These are phyloP conservation scores for Florisuga fusca DNA, from an alignment of 2,797 vertebrate genomes.

Conservation along the genomic window DNA sequence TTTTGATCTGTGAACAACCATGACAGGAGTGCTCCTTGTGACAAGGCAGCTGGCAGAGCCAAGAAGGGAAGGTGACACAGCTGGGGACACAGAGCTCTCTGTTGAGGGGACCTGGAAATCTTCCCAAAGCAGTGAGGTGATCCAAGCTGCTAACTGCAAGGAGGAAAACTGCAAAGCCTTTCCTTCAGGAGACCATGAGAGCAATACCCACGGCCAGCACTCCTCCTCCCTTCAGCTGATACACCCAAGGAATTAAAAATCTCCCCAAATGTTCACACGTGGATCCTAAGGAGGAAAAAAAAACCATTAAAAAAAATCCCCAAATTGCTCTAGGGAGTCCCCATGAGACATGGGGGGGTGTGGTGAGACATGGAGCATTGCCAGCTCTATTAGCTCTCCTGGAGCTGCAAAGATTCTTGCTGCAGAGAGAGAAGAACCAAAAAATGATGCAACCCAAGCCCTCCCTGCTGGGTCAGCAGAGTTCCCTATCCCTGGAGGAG, in stretches of 20 bases:
- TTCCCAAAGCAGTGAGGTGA: neutral
- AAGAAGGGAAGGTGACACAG: conserved; percentile 11
- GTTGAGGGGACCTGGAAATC: neutral
- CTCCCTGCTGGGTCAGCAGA: neutral
- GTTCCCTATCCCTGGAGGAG: accelerated
- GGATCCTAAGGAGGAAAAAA: neutral
- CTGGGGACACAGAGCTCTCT: conserved; percentile 1
- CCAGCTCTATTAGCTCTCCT: neutral
- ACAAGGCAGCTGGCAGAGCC: neutral
- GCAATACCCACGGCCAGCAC: neutral
- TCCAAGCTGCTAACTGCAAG: neutral
- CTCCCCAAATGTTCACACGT: accelerated
- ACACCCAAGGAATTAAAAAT: neutral
- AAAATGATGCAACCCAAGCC: neutral
- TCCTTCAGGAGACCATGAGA: neutral
- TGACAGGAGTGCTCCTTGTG: neutral
- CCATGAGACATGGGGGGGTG: neutral
- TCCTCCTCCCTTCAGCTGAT: neutral
- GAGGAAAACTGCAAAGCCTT: neutral
- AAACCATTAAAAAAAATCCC: neutral
- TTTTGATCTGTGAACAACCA: neutral
- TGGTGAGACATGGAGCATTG: neutral
- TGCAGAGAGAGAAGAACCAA: neutral
- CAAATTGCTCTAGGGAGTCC: neutral
- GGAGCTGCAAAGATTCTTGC: neutral